A percentile compares a stretch with the other conserved stretches of the same genome.
Evolutionary conservation across 2,888 invertebrate genomes (phyloP).

Genomic region (Cheilosia variabilis): DNA sequence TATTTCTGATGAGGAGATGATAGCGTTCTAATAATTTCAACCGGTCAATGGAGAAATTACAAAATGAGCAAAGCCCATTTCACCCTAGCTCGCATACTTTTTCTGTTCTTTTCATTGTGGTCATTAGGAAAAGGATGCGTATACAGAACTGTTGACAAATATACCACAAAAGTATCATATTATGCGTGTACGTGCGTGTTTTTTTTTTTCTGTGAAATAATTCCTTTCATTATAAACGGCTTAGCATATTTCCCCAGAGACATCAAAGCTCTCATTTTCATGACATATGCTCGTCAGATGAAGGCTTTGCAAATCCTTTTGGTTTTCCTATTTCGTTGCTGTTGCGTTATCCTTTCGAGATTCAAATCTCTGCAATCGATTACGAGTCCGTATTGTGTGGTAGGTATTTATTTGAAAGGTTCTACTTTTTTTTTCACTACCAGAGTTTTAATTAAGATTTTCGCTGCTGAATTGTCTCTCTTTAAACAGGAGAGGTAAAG

Average conservation of each 20-base stretch:
- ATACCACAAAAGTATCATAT: constrained; percentile 46
- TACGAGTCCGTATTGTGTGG: constrained; percentile 37
- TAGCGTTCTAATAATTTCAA: constrained; percentile 52
- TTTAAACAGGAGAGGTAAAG: constrained; percentile 18
- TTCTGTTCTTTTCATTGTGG: constrained; percentile 19
- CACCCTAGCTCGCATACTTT: not conserved
- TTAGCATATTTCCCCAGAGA: constrained; percentile 83
- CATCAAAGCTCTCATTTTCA: constrained; percentile 80
- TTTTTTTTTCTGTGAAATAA: constrained; percentile 44
- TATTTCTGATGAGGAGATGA: constrained; percentile 27
- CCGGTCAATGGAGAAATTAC: constrained; percentile 3
- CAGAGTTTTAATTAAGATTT: constrained; percentile 66
- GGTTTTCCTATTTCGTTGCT: constrained; percentile 16
- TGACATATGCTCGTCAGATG: constrained; percentile 74
- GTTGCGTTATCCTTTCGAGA: constrained; percentile 62
- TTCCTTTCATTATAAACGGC: constrained; percentile 83
- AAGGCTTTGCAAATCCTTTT: constrained; percentile 64
- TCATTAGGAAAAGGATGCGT: constrained; percentile 46
- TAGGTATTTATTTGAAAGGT: constrained; percentile 7
- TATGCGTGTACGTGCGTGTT: not conserved
- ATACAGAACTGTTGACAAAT: constrained; percentile 59
- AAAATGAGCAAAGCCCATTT: constrained; percentile 1
- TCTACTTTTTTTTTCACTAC: constrained; percentile 10
- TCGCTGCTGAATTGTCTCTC: constrained; percentile 3
- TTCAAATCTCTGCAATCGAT: constrained; percentile 70